Evolutionary conservation across 2,797 vertebrate genomes (phyloP).

Genomic region (Melanotaenia maccullochi): DNA sequence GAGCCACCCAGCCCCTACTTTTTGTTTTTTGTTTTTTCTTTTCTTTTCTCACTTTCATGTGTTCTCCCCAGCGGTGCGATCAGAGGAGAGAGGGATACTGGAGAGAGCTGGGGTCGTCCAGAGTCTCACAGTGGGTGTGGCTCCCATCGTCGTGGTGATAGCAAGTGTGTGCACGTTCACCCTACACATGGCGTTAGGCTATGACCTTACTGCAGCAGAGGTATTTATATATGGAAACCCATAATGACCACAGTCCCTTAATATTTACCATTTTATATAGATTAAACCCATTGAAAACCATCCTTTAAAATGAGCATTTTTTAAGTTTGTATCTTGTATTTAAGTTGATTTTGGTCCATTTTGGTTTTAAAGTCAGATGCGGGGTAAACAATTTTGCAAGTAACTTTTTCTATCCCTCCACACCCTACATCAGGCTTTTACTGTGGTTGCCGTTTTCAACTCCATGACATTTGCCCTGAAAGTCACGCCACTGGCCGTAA

Average conservation of each 20-base stretch:
- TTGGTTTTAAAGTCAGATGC: neutral
- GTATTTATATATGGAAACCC: conserved; percentile 56
- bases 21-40: conserved; percentile 1
- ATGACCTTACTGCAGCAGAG: conserved; percentile 86
- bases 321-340: neutral
- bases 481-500: conserved; percentile 85
- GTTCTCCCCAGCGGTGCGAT: conserved; percentile 78
- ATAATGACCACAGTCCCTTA: neutral
- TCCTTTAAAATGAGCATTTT: neutral
- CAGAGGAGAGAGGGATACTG: conserved; percentile 81
- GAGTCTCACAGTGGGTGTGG: conserved; percentile 85
- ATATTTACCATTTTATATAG: neutral
- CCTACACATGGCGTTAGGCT: conserved; percentile 86
- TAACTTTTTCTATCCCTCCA: conserved; percentile 21
- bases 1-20: conserved; percentile 23
- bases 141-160: conserved; percentile 85
- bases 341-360: neutral
- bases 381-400: neutral
- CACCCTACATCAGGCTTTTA: conserved; percentile 82
- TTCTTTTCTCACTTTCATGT: conserved; percentile 31
- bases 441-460: conserved; percentile 87
- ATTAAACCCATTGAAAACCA: neutral
- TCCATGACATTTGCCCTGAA: conserved; percentile 88
- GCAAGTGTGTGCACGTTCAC: conserved; percentile 89
- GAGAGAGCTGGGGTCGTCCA: conserved; percentile 84